Conservation (phyloP, 2,797 vertebrate species). For the Liparis tanakae region DNA sequence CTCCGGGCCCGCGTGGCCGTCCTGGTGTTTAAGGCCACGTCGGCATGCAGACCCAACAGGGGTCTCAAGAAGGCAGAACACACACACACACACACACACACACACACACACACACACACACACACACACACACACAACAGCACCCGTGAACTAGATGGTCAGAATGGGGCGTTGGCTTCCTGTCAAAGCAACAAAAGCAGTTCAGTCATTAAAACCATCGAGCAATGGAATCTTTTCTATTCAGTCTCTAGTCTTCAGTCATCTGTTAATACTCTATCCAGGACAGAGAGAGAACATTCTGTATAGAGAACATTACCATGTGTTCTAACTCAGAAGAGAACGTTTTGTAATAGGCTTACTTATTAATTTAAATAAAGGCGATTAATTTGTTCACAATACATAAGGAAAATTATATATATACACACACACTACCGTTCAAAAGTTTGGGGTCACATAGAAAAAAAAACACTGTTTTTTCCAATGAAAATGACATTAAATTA, state of each 20-base stretch:
- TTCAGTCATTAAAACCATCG: slow-evolving; percentile 38
- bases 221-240: background rate
- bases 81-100: slow-evolving; percentile 56
- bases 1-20: slow-evolving; percentile 17
- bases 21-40: slow-evolving; percentile 38
- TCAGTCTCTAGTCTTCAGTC: background rate
- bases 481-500: no score
- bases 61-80: slow-evolving; percentile 9
- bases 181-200: slow-evolving; percentile 73
- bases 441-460: no score
- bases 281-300: no score
- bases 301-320: background rate
- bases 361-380: background rate
- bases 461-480: no score
- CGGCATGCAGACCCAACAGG: slow-evolving; percentile 38
- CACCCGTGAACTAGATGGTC: slow-evolving; percentile 69
- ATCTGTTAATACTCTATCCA: background rate
- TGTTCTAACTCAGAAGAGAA: background rate
- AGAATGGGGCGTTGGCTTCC: slow-evolving; percentile 63
- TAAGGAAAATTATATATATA: background rate
- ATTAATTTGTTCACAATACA: background rate
- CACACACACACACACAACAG: slow-evolving; percentile 64
- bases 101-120: slow-evolving; percentile 43
- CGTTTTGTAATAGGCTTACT: background rate
- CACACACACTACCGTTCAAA: no score